These are phyloP conservation scores for Cydia amplana DNA, from an alignment of 1,140 invertebrate genomes.

Conservation along the genomic window DNA sequence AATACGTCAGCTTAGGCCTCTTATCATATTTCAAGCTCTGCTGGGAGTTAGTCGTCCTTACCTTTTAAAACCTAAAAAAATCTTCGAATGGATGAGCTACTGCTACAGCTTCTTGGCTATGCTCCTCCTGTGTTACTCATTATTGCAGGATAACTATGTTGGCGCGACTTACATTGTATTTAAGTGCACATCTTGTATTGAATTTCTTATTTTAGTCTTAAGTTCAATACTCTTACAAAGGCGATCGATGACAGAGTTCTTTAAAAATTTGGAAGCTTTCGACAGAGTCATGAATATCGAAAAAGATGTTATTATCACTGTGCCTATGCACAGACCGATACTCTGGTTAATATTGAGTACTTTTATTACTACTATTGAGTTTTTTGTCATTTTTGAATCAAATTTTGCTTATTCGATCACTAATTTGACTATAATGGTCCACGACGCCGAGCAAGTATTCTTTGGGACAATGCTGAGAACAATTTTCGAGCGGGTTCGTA, in stretches of 20 bases:
- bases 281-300: slow-evolving; percentile 10
- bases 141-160: background rate
- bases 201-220: slow-evolving; percentile 17
- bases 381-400: slow-evolving; percentile 1
- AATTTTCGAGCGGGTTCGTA: slow-evolving; percentile 41
- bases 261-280: slow-evolving; percentile 19
- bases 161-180: slow-evolving; percentile 13
- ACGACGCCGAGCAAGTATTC: slow-evolving; percentile 48
- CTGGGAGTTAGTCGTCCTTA: slow-evolving; percentile 12
- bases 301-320: background rate
- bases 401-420: background rate
- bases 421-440: slow-evolving; percentile 35
- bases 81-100: background rate
- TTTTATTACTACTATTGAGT: background rate
- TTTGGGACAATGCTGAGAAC: slow-evolving; percentile 41
- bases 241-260: background rate
- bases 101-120: background rate
- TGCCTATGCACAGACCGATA: background rate
- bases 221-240: background rate
- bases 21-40: background rate
- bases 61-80: slow-evolving; percentile 23
- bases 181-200: slow-evolving; percentile 12
- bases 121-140: background rate
- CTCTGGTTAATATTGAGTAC: background rate
- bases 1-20: slow-evolving; percentile 5